Conservation (phyloP, 2,113 vertebrate genomes). For the Aplodontia rufa region DNA sequence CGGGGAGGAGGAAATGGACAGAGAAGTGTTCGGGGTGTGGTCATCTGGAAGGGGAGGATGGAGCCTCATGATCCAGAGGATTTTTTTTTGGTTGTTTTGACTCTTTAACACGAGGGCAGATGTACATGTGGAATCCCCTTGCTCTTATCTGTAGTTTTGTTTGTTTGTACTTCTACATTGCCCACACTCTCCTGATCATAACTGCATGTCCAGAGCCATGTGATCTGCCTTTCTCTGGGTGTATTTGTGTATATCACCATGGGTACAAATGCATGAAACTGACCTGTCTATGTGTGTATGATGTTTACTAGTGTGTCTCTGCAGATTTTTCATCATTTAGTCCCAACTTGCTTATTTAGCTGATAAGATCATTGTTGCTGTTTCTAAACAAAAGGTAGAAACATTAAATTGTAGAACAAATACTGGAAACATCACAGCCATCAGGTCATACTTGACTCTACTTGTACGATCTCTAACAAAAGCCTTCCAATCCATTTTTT, state of each 20-base stretch:
- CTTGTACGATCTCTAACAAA: neutral
- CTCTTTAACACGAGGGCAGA: slow-evolving; percentile 41
- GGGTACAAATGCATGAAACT: neutral
- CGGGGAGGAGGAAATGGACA: neutral
- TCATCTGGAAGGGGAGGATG: neutral
- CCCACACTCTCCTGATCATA: neutral
- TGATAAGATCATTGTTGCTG: neutral
- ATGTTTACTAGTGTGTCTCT: neutral
- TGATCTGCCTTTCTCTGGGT: neutral
- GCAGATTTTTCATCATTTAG: neutral
- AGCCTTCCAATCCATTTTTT: neutral
- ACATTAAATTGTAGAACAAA: neutral
- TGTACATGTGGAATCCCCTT: neutral
- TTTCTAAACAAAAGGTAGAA: slow-evolving; percentile 30
- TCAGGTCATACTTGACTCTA: neutral
- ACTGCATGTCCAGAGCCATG: neutral
- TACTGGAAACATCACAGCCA: neutral
- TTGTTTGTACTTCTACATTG: neutral
- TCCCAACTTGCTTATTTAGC: neutral
- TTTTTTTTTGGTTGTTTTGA: neutral
- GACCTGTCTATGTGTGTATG: neutral
- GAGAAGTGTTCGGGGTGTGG: slow-evolving; percentile 68
- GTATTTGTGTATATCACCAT: neutral
- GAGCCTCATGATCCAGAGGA: slow-evolving; percentile 7
- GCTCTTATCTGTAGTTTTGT: neutral